Percentiles rank a stretch among this genome's conserved stretches.
phyloP scores from a whole-genome alignment of 2,113 vertebrate genomes.

The Aldabrachelys gigantea region DNA sequence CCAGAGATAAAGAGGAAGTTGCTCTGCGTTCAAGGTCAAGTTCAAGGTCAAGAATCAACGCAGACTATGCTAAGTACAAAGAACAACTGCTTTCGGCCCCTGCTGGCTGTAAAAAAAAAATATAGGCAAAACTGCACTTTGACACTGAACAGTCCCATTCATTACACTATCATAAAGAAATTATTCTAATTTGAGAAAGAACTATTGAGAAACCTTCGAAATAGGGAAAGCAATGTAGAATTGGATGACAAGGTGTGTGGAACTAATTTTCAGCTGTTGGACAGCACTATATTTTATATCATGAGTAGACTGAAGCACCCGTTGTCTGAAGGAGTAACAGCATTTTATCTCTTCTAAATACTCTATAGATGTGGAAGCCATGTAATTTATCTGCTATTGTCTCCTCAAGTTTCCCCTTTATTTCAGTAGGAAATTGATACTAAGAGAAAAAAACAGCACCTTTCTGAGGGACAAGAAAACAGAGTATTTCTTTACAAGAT shows the following conservation, averaged over 20 bases:
- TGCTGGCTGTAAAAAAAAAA: too few relatives aligned
- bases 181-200: neutral
- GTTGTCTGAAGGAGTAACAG: neutral
- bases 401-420: conserved; percentile 1
- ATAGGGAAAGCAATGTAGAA: neutral
- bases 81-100: too few relatives aligned
- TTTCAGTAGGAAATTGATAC: conserved; percentile 31
- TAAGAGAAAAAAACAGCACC: neutral
- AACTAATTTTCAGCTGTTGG: neutral
- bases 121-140: neutral
- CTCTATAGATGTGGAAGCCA: neutral
- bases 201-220: neutral
- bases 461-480: neutral
- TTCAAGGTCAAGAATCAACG: too few relatives aligned
- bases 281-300: neutral
- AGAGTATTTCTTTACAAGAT: neutral
- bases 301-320: neutral
- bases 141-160: neutral
- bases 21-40: too few relatives aligned
- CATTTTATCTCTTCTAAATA: neutral
- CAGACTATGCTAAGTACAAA: too few relatives aligned
- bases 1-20: too few relatives aligned
- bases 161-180: neutral
- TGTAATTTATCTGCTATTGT: neutral
- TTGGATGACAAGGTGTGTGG: neutral